Percentiles rank a stretch among this genome's conserved stretches.
phyloP scores from a whole-genome alignment of 2,888 invertebrate species.

The Fragum whitleyi region DNA sequence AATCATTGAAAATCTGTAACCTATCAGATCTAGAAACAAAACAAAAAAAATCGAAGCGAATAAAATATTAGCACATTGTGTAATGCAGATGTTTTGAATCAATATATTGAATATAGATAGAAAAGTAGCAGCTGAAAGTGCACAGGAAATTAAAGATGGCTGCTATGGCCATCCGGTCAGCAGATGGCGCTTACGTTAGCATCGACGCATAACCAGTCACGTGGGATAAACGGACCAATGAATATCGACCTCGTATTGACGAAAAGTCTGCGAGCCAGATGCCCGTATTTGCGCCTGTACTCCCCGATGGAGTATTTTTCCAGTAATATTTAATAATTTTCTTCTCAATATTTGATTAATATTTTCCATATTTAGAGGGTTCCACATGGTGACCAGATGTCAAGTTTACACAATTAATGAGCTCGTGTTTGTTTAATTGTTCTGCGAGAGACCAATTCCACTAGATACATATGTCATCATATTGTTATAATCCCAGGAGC shows the following conservation, averaged over 20 bases:
- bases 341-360: conserved; percentile 66
- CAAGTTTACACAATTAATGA: conserved; percentile 64
- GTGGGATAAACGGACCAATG: conserved; percentile 26
- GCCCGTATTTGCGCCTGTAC: conserved; percentile 58
- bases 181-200: conserved; percentile 43
- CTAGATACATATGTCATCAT: conserved; percentile 47
- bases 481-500: conserved; percentile 22
- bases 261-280: conserved; percentile 48
- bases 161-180: conserved; percentile 23
- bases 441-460: conserved; percentile 36
- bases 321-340: conserved; percentile 51
- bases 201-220: conserved; percentile 12
- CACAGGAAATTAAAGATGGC: conserved; percentile 4
- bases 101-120: conserved; percentile 25
- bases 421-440: conserved; percentile 47
- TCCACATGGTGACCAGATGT: conserved; percentile 65
- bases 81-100: neutral
- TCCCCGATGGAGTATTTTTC: conserved; percentile 51
- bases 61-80: no score
- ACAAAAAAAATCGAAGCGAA: no score
- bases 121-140: conserved; percentile 14
- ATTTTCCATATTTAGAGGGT: conserved; percentile 48
- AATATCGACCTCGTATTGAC: conserved; percentile 25
- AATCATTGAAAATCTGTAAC: no score
- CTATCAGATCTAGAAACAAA: no score